A percentile compares a stretch with the other conserved stretches of the same genome.
Evolutionary conservation across 1,140 invertebrate species (phyloP).

Genomic region (Orius insidiosus): DNA sequence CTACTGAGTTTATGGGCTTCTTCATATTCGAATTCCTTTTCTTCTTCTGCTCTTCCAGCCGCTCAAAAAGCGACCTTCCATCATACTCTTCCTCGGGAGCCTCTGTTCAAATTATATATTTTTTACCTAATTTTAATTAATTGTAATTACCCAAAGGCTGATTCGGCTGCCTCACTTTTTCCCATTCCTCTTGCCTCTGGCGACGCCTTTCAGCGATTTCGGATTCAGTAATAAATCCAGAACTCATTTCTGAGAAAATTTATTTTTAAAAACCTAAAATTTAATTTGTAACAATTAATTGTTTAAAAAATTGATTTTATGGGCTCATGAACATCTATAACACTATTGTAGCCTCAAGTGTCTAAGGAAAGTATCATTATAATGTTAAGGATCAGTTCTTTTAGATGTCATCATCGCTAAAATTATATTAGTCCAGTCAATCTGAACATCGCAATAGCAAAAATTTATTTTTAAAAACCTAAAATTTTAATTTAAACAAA

Average conservation of each 20-base stretch:
- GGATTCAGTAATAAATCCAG: slow-evolving; percentile 71
- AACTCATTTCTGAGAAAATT: slow-evolving; percentile 45
- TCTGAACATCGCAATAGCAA: slow-evolving; percentile 81
- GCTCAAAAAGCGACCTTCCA: slow-evolving; percentile 65
- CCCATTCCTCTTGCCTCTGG: slow-evolving; percentile 83
- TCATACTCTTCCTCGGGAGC: slow-evolving; percentile 67
- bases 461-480: not conserved
- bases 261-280: not conserved
- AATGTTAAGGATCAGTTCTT: too few species aligned
- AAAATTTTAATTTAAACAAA: too few species aligned
- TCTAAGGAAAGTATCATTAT: too few species aligned
- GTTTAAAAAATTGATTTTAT: slow-evolving; percentile 55
- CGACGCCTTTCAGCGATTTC: slow-evolving; percentile 64
- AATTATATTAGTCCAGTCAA: too few species aligned
- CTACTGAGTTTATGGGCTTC: slow-evolving; percentile 84
- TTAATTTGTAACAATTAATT: too few species aligned
- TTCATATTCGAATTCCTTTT: slow-evolving; percentile 83
- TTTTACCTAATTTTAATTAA: not conserved
- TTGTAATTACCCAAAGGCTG: slow-evolving; percentile 59
- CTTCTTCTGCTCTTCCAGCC: slow-evolving; percentile 76
- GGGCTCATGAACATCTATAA: too few species aligned
- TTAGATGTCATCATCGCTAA: too few species aligned
- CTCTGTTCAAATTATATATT: slow-evolving; percentile 36
- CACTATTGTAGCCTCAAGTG: too few species aligned
- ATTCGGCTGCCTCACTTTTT: slow-evolving; percentile 70